These are phyloP conservation scores for Spicauda simplicius DNA, from an alignment of 2,888 invertebrate species.

Conservation along the genomic window DNA sequence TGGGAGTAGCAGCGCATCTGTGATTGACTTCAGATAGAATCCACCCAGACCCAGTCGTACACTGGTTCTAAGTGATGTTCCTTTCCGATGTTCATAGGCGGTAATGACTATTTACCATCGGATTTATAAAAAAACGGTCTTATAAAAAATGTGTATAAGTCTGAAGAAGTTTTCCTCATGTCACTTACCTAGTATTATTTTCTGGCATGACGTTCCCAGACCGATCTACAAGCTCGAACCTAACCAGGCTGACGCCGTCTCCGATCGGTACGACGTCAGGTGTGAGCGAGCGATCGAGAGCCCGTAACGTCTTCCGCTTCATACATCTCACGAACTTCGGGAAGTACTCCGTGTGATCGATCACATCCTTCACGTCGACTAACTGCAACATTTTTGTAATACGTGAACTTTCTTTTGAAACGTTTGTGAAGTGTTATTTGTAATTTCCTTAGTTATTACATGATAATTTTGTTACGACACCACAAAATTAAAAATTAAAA, in stretches of 20 bases:
- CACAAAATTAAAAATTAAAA: too few relatives aligned
- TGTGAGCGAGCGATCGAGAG: slow-evolving; percentile 85
- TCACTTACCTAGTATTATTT: slow-evolving; percentile 67
- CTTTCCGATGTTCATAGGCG: too few relatives aligned
- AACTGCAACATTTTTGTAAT: slow-evolving; percentile 54
- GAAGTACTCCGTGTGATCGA: slow-evolving; percentile 77
- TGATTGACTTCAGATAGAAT: too few relatives aligned
- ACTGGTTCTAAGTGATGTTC: too few relatives aligned
- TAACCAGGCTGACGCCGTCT: slow-evolving; percentile 86
- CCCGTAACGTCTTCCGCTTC: slow-evolving; percentile 81
- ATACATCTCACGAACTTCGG: slow-evolving; percentile 80
- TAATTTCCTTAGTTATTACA: too few relatives aligned
- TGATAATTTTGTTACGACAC: too few relatives aligned
- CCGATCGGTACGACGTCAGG: slow-evolving; percentile 86
- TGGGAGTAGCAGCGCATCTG: too few relatives aligned
- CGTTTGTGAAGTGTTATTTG: too few relatives aligned
- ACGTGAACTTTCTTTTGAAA: not conserved
- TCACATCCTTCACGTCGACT: slow-evolving; percentile 72
- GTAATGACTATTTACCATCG: too few relatives aligned
- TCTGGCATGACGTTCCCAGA: slow-evolving; percentile 71
- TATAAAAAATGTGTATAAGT: too few relatives aligned
- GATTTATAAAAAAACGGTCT: too few relatives aligned
- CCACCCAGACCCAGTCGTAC: too few relatives aligned
- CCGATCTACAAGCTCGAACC: slow-evolving; percentile 75
- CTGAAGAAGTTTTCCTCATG: not conserved